These are phyloP conservation scores for Agriopis leucophaearia DNA, from an alignment of 2,888 invertebrate species.

Conservation along the genomic window DNA sequence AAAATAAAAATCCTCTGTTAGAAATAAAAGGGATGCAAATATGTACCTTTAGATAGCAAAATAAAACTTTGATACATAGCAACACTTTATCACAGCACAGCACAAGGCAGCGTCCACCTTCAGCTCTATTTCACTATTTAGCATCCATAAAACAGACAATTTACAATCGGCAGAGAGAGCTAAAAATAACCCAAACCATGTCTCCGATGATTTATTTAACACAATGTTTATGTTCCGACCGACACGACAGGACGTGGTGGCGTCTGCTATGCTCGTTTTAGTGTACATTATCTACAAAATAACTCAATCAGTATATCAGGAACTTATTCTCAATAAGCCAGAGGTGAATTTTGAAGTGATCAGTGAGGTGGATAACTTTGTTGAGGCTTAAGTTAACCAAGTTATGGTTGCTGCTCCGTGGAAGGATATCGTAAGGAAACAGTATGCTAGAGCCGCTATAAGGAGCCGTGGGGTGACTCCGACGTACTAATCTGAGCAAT, in stretches of 20 bases:
- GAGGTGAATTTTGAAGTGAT: slow-evolving; percentile 47
- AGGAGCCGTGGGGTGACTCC: slow-evolving; percentile 27
- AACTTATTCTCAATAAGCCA: slow-evolving; percentile 42
- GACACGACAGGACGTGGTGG: slow-evolving; percentile 67
- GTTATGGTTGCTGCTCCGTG: slow-evolving; percentile 46
- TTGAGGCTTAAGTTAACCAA: slow-evolving; percentile 53
- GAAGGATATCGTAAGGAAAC: slow-evolving; percentile 24
- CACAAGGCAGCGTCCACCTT: not conserved
- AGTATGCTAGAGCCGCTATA: slow-evolving; percentile 23
- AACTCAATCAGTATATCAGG: slow-evolving; percentile 26
- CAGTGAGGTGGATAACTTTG: slow-evolving; percentile 31
- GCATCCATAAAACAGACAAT: slow-evolving; percentile 61
- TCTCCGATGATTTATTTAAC: slow-evolving; percentile 81
- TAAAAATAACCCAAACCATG: slow-evolving; percentile 73
- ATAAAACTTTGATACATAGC: not conserved
- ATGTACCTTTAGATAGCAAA: not conserved
- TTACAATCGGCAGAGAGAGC: slow-evolving; percentile 56
- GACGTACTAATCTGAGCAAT: not conserved
- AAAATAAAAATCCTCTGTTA: too few species aligned
- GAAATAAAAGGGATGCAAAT: not conserved
- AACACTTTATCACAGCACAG: slow-evolving; percentile 20
- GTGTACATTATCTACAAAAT: slow-evolving; percentile 64
- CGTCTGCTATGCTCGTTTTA: slow-evolving; percentile 68
- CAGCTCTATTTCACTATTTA: slow-evolving; percentile 47
- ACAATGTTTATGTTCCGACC: slow-evolving; percentile 73